A percentile compares a stretch with the other conserved stretches of the same genome.
Evolutionary conservation across 2,113 vertebrate species (phyloP).

Genomic region (Otis tarda): DNA sequence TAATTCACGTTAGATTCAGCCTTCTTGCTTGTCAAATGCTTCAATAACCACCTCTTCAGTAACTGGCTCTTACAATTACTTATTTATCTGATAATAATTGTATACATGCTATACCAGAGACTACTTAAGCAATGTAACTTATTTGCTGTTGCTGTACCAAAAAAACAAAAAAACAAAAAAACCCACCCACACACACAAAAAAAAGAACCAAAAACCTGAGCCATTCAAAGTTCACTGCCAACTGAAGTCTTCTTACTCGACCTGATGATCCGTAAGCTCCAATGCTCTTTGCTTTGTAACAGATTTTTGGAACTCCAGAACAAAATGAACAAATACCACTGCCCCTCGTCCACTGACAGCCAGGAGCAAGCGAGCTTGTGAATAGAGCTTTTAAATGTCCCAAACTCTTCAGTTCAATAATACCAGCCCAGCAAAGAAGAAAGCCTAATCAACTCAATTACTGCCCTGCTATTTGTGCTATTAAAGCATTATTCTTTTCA

Average conservation of each 20-base stretch:
- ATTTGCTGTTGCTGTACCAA: background rate
- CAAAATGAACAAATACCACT: background rate
- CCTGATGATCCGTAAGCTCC: background rate
- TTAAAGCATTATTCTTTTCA: background rate
- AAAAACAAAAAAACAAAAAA: background rate
- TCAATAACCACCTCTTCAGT: background rate
- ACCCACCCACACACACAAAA: too few relatives aligned
- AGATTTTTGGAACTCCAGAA: background rate
- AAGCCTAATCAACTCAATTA: background rate
- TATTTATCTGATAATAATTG: background rate
- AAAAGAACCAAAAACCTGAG: too few relatives aligned
- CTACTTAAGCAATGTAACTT: rapidly evolving
- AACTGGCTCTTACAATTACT: background rate
- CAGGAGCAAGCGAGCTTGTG: background rate
- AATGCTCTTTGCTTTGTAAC: background rate
- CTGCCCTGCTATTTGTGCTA: background rate
- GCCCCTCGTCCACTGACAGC: background rate
- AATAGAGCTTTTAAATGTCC: background rate
- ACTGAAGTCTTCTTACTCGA: background rate
- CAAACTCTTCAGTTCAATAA: background rate
- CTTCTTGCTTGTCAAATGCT: background rate
- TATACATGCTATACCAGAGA: rapidly evolving
- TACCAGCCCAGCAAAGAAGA: background rate
- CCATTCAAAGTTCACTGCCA: background rate
- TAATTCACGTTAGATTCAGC: background rate